Percentiles rank a stretch among this genome's conserved stretches.
These are phyloP conservation scores for Ernsta delagoae DNA, from an alignment of 2,888 invertebrate genomes.

Conservation along the genomic window DNA sequence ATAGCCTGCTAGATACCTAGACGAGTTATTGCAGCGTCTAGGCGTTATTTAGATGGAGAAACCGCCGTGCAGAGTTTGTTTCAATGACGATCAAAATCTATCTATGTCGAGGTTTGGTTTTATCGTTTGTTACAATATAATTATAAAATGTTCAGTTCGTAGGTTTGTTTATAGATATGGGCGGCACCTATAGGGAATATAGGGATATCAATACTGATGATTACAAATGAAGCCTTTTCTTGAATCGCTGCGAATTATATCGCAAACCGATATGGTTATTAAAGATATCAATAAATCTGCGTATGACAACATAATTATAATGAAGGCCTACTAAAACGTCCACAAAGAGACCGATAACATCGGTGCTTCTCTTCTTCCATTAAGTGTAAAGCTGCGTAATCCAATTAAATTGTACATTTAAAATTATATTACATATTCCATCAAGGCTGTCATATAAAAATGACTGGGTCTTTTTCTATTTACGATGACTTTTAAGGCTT, in stretches of 20 bases:
- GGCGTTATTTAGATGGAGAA: constrained; percentile 66
- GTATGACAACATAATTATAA: constrained; percentile 70
- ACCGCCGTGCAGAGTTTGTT: constrained; percentile 63
- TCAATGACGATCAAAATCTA: constrained; percentile 77
- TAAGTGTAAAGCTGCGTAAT: constrained; percentile 61
- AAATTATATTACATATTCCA: constrained; percentile 45
- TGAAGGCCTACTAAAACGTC: constrained; percentile 59
- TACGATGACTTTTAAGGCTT: neutral
- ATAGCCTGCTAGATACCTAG: constrained; percentile 70
- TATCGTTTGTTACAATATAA: constrained; percentile 51
- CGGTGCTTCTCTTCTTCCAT: constrained; percentile 58
- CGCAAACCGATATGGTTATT: constrained; percentile 64
- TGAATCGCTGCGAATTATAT: constrained; percentile 53
- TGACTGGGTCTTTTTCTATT: constrained; percentile 8
- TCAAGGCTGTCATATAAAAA: constrained; percentile 46
- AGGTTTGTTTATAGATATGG: too few relatives aligned
- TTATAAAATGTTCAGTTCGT: too few relatives aligned
- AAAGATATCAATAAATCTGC: constrained; percentile 67
- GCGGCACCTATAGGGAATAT: too few relatives aligned
- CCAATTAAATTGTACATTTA: constrained; percentile 56
- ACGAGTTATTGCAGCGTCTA: constrained; percentile 67
- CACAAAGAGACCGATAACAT: constrained; percentile 51
- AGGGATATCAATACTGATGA: too few relatives aligned
- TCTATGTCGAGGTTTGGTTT: constrained; percentile 51
- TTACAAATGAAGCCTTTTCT: neutral